Evolutionary conservation across 2,888 invertebrate species (phyloP), one percentile per base, ranked within the genome.

Genomic region (Charanyca ferruginea): DNA sequence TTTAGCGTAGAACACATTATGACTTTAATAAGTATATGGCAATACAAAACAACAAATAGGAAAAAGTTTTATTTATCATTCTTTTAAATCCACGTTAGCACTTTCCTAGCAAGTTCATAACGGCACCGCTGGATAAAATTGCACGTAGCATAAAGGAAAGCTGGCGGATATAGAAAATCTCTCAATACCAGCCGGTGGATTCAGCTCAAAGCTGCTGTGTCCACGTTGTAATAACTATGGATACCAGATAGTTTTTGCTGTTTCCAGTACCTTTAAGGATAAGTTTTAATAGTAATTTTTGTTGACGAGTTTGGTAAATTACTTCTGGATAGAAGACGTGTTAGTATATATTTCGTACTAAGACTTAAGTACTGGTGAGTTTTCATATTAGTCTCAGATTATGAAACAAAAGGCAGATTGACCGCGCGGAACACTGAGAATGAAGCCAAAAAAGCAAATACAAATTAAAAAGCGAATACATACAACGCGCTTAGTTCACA

Each of bases 151-250:
- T 94, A 94, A 94, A 95, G 95, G 94, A 91, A 94, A 93, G 88
- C 94, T 87, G 89, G 91, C 95, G 95, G 95, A 95, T 95, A 95
- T 95, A 95, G 95, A 93, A 94, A 94, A 94, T 93, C 94, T 90
- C 91, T 94, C 95, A 95, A 94, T 95, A 94, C 93, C 92, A 90
- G 87, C 87, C 85, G 84, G 79, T 83, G 89, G 87, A 90, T 87
- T 89, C 87, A 90, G 89, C 91, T 93, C 92, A 93, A 91, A 93
- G 93, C 89, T 82, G 70, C 78, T 83, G 78, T 83, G 89, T 87
- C 91, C 90, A 85, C 85, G 87, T 85, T 87, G 89, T 91, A 93
- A 92, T 92, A 91, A 91, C 92, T 89, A 85, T 74, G 86, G 85
- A 83, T 83, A 74, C 42, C 41, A 52, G 71, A 74, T 77, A 77